Evolutionary conservation across 2,113 vertebrate species (phyloP), one percentile per base, ranked within the genome.

Genomic region (Collichthys lucidus): DNA sequence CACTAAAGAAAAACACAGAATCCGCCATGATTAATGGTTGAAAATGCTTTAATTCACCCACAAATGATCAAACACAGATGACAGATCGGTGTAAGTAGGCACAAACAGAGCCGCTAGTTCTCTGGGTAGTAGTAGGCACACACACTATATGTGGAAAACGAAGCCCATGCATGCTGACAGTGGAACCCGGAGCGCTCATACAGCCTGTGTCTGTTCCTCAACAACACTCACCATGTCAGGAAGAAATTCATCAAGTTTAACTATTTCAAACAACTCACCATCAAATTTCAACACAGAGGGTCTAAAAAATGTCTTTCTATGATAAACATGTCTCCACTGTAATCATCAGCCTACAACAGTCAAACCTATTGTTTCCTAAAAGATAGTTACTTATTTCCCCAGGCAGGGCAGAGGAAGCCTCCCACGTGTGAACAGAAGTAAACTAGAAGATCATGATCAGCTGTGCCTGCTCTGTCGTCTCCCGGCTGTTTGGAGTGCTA

Each of bases 1-100:
- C 29, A 35, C 35, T 35, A 35, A 35, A 35, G 35, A 35, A 35
- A 35, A 35, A 35, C 35, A 35, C 35, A 35, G 35, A 35, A 8
- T 35, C 31, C 7, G 35, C 35, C 35, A 35, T 1, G 35, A 35
- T 35, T 35, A 35, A 35, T 35, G 35, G 40, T 47, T 91, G 22
- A 83, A 85, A 89, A 84, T 52, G 35, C 65, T 92, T 93, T 93
- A 88, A 80, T 91, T 74, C 62, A 75, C 55, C 29, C 63, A 71
- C 67, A 85, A 69, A 80, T 42, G 50, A 61, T 62, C 42, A 79
- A 62, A 73, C 0, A 85, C 84, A 80, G 60, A 69, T 22, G 44
- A 80, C 11, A 55, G 20, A 26, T n/a, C 26, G 22, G 59, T 12
- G 24, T 16, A 24, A 55, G 74, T 12, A 85, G 82, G 84, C 88